Base-by-base conservation (phyloP, 2,113 vertebrate genomes). In the Pollimyrus isidori region DNA sequence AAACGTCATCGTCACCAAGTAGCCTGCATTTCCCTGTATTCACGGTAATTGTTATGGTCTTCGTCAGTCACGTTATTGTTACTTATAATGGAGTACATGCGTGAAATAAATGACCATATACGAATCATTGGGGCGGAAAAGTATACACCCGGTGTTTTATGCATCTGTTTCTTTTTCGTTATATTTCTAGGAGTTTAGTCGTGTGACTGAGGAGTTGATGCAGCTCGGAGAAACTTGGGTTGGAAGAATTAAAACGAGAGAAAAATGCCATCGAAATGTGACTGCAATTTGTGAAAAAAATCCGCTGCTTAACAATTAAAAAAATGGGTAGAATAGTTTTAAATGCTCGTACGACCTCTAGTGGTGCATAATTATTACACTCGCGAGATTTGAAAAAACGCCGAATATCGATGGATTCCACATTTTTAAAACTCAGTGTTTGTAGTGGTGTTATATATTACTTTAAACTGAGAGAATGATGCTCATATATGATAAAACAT, bases 271-370 rank as follows among this genome's bases (percentile, higher is more conserved):
- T 23, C 7, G 82, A 48, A 45, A 84, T 46, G 45, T 48, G n/a
- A 13, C 21, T 48, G 82, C 11, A n/a, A 48, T 84, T 48, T 23
- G 42, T 21, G 45, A 9, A 84, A 9, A 9, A 11, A 48, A n/a
- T 17, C 42, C 1, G 13, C 45, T 19, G 45, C n/a, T 46, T 23
- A 35, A 30, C 65, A 49, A 30, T 19, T 23, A 30, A 0, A n/a
- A 65, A 42, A 48, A 65, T 9, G 26, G 5, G n/a, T 35, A 52
- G 52, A 86, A 52, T 45, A 35, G 50, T 58, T 39, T 48, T 42
- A 83, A 89, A 82, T 56, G 9, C 49, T 35, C 30, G 76, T n/a
- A 58, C 49, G 88, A 89, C 88, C 49, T 83, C 88, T 89, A 89
- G 88, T 84, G 88, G 88, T 52, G 42, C 4, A 39, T 45, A 48